Evolutionary conservation across 1,140 invertebrate genomes (phyloP), one percentile per base, ranked within the genome.

Genomic region (Geopemphigus sp.): DNA sequence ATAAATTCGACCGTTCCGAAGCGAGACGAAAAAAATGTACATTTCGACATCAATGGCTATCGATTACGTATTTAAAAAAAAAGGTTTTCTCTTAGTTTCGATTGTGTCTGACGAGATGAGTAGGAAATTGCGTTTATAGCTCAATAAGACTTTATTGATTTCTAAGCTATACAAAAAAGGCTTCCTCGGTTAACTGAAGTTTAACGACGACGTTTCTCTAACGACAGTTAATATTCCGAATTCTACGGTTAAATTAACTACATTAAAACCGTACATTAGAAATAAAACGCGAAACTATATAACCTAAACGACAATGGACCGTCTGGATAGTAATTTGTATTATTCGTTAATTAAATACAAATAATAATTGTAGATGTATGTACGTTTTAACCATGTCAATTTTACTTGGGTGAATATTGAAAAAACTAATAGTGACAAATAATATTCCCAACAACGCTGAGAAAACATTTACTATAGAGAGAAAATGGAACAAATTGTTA

Each of bases 401-500:
- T 50, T 50, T 50, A 50, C 14, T 10, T 14, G 12, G 47, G 14
- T 5, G 5, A 10, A 19, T 56, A 22, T 22, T 2, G 8, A n/a
- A 56, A 56, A n/a, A 56, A 56, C 6, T 4, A 56, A n/a, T 6
- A 56, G 6, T 56, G 1, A 5, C n/a, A 8, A 56, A 22, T 56
- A 56, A 19, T 54, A 54, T 54, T 50, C 12, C 14, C 4, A 50
- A 50, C 8, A 50, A 50, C 11, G 47, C 8, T 50, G 12, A 12
- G 12, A 50, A 1, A 12, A 50, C 1, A 12, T 50, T 12, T 19
- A 54, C 8, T n/a, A n/a, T n/a, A n/a, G n/a, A 54, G 6, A 1
- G 10, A 72, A 72, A 54, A 72, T 54, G 29, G 50, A 72, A 72
- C 68, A 53, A 53, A 29, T 32, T 19, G n/a, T n/a, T n/a, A n/a